Percentiles rank a stretch among this genome's conserved stretches.
Evolutionary conservation across 2,113 vertebrate species (phyloP).

Genomic region (Cyrtonyx montezumae): DNA sequence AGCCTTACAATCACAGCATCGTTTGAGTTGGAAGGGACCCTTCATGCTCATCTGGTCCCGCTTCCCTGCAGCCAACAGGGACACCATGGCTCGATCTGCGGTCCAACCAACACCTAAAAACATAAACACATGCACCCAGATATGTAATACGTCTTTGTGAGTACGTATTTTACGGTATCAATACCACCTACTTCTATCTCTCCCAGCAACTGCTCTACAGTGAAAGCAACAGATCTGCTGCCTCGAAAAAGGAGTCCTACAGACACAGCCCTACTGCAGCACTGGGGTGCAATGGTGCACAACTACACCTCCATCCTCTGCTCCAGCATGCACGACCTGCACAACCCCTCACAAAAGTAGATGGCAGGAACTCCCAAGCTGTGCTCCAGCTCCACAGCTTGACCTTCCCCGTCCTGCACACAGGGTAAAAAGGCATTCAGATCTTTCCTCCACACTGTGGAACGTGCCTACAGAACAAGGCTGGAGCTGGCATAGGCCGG

Average conservation of each 20-base stretch:
- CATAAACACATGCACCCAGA: background rate
- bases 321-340: background rate
- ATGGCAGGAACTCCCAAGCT: background rate
- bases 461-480: background rate
- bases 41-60: no score
- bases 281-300: rapidly evolving
- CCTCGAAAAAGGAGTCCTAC: background rate
- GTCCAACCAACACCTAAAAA: background rate
- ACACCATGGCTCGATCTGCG: no score
- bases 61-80: no score
- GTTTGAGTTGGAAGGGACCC: no score
- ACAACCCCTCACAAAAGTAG: background rate
- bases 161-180: background rate
- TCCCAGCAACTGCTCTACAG: background rate
- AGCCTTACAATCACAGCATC: no score
- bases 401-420: background rate
- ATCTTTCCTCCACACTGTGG: background rate
- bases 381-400: background rate
- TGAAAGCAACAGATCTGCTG: background rate
- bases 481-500: background rate
- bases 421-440: background rate
- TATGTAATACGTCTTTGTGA: background rate
- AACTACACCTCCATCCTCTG: rapidly evolving
- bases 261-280: background rate
- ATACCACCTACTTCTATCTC: rapidly evolving